Percentiles rank a stretch among this genome's conserved stretches.
These are phyloP conservation scores for Leptura quadrifasciata DNA, from an alignment of 2,888 invertebrate species.

Conservation along the genomic window DNA sequence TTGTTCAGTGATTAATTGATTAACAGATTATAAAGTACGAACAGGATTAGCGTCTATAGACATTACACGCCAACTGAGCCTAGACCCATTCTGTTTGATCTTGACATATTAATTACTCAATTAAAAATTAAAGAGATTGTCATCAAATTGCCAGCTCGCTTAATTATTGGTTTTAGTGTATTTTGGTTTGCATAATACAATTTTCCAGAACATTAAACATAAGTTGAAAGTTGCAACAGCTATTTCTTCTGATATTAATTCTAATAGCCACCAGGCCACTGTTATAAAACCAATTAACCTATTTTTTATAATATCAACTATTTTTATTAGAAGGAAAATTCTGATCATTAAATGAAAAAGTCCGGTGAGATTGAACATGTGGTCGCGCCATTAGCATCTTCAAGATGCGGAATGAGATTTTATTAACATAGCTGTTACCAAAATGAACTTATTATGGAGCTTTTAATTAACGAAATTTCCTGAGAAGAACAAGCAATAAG, in stretches of 20 bases:
- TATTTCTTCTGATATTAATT: slow-evolving; percentile 13
- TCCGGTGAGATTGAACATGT: neutral
- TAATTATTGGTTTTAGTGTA: slow-evolving; percentile 36
- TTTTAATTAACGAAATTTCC: slow-evolving; percentile 33
- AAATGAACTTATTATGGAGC: slow-evolving; percentile 4
- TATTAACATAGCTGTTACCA: slow-evolving; percentile 32
- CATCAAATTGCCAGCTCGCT: slow-evolving; percentile 34
- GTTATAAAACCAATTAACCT: slow-evolving; percentile 39
- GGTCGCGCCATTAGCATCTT: slow-evolving; percentile 21
- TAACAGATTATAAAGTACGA: slow-evolving; percentile 57
- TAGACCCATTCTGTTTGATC: slow-evolving; percentile 55
- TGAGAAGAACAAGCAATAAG: slow-evolving; percentile 15
- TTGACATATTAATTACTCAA: slow-evolving; percentile 55
- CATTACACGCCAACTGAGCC: slow-evolving; percentile 58
- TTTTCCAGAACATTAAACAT: slow-evolving; percentile 43
- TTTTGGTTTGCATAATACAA: slow-evolving; percentile 40
- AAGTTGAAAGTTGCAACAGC: slow-evolving; percentile 18
- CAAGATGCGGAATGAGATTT: slow-evolving; percentile 13
- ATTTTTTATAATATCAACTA: slow-evolving; percentile 24
- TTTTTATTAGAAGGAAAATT: slow-evolving; percentile 38
- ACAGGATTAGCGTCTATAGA: slow-evolving; percentile 54
- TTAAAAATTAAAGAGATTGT: slow-evolving; percentile 49
- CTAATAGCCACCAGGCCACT: slow-evolving; percentile 10
- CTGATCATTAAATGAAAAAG: slow-evolving; percentile 28
- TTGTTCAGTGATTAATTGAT: slow-evolving; percentile 66